Base-by-base conservation (phyloP, 2,888 invertebrate species). In the Tinea trinotella region DNA sequence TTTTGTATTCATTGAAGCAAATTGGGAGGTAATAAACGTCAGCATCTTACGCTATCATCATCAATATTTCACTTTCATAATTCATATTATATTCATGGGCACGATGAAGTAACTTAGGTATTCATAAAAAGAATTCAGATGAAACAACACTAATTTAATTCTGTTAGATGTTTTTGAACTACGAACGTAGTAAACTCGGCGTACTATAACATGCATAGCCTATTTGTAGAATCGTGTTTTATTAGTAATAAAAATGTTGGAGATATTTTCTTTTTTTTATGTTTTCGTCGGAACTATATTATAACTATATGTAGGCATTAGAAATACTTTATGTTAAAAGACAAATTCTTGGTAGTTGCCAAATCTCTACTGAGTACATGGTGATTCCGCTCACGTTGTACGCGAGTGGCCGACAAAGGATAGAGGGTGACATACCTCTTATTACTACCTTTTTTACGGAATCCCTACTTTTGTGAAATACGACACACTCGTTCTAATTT, bases 341-440 rank as follows among this genome's bases (percentile, higher is more conserved):
- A 20, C 9, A 22, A 50, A 50, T 15, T 15, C 35, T 52, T 52
- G 56, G 59, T 62, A 58, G 40, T 35, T 13, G 40, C 9, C 19
- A 40, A 20, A 40, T 19, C 36, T 20, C 20, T 22, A 22, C 18
- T 18, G 10, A 24, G 58, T 59, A 57, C 55, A 59, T 57, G 66
- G 67, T 66, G 70, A 84, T 84, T 84, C 84, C 61, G 62, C 76
- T 84, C 85, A 85, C 85, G 85, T 84, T 72, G 77, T 64, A 60
- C 68, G 70, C 69, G 76, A 83, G 80, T 83, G 75, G 83, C 81
- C 84, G 83, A 84, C 84, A 85, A 84, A 84, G 82, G 69, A 76
- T 52, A 77, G 79, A 79, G 82, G 81, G 79, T 80, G 74, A 83
- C 83, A 84, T 84, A 85, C 80, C 81, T 52, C 30, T 83, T 85